Base-by-base conservation (phyloP, 2,888 invertebrate species). In the Osedax fenrisi region DNA sequence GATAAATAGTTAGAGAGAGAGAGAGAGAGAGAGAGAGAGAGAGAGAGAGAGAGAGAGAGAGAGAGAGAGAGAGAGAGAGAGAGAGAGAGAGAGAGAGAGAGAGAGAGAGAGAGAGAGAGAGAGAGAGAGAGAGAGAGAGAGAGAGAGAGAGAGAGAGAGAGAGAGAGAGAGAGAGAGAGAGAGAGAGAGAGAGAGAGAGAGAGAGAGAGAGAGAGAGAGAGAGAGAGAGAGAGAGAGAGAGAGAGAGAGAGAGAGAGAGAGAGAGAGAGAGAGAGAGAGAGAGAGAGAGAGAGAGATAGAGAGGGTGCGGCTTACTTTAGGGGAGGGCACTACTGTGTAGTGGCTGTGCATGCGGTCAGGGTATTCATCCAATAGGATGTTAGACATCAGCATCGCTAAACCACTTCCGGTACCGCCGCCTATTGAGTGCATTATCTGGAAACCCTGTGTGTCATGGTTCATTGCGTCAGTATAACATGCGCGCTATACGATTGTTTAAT, bases 301-400 rank as follows among this genome's bases (percentile, higher is more conserved):
- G 17, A 41, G 17, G n/a, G n/a, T n/a, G n/a, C n/a, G n/a, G n/a
- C 26, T 10, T 68, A 84, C 84, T 87, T 91, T 91, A 2, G 91
- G 91, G 2, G 91, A 91, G n/a, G 93, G 85, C 89, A 94, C 89
- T 77, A 95, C 93, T 77, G 92, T 92, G 87, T 92, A 94, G 83
- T 94, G 94, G 88, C 92, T 92, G 94, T 95, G 94, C 81, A 95
- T 95, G 87, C 95, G 90, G 87, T 95, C 95, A 80, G 95, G 95
- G 85, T 94, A 95, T 87, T 95, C 94, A 86, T 95, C 94, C 81
- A 94, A 89, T 86, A 95, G 94, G 87, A 95, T 95, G 79, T 92
- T 92, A 83, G 95, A 95, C 78, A 95, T 89, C 2, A 92, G 85
- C 0, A 92, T 92, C 2, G 92, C 92, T 90, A 92, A 89, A 0